Evolutionary conservation across 2,888 invertebrate genomes (phyloP).

Genomic region (Camponotus fellah): DNA sequence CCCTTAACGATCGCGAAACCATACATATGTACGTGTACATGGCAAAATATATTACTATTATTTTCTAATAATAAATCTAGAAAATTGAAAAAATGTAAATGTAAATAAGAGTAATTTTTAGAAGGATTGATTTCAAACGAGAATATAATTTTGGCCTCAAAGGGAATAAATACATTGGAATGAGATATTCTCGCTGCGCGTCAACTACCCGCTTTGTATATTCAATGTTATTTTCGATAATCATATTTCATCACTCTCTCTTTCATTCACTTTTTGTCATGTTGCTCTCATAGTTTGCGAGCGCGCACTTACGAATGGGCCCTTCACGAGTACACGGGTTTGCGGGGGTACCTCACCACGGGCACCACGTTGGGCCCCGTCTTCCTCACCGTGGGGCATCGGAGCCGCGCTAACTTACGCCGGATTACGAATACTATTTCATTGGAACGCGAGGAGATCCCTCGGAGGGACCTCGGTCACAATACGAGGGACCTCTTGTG

Average conservation of each 20-base stretch:
- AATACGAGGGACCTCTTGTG: slow-evolving; percentile 38
- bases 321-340: slow-evolving; percentile 42
- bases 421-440: slow-evolving; percentile 80
- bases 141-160: neutral
- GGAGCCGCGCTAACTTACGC: slow-evolving; percentile 80
- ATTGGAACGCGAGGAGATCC: slow-evolving; percentile 67
- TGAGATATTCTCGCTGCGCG: neutral
- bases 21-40: neutral
- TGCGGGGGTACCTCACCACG: slow-evolving; percentile 54
- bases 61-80: neutral
- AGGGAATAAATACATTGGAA: neutral
- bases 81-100: slow-evolving; percentile 13
- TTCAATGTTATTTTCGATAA: neutral
- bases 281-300: neutral
- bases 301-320: slow-evolving; percentile 53
- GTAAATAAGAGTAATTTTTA: neutral
- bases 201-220: neutral
- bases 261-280: neutral
- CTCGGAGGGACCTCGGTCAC: slow-evolving; percentile 57
- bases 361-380: slow-evolving; percentile 59
- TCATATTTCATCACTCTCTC: slow-evolving; percentile 1
- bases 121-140: neutral
- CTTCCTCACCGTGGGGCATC: slow-evolving; percentile 82
- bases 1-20: slow-evolving; percentile 32
- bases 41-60: neutral